Evolutionary conservation across 2,797 vertebrate genomes (phyloP), one percentile per base, ranked within the genome.

Genomic region (Darevskia mixta): DNA sequence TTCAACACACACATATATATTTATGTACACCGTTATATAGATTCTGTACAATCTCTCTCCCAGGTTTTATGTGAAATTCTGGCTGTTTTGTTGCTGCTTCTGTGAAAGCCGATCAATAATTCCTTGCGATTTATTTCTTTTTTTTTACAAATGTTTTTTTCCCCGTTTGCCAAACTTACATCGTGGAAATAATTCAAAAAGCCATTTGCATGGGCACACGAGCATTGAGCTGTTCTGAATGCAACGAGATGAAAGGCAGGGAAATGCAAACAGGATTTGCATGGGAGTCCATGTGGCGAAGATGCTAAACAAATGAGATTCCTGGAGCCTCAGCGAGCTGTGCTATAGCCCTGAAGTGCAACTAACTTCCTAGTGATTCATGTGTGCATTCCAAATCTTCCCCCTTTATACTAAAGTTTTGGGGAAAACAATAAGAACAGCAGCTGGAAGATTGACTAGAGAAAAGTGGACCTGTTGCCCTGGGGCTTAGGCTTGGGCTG

Each of bases 201-300:
- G 17, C 23, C 55, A 29, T 72, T 79, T 49, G 41, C 35, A 20
- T 43, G 3, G 15, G 61, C 49, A 71, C 32, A 35, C 29, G 8
- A 84, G 27, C 41, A 67, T 3, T 43, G 79, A 82, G 76, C 80
- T n/a, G 69, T 66, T 85, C 41, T 75, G 83, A 75, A 45, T 58
- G 20, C 72, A 41, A 82, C 73, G 3, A 29, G 43, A 73, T n/a
- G 71, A 67, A 85, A 45, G 35, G 61, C 83, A 85, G 75, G 35
- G 35, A 45, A 85, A 85, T 29, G 76, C 79, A 77, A 87, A 87
- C 13, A 38, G 58, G 58, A 85, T 89, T 86, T 89, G 61, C 43
- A 41, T 43, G 64, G 83, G 43, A 89, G 71, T 41, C 45, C 35
- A 58, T 69, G 61, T 82, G 79, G 61, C 77, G 35, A 72, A 82